Conservation (phyloP, 2,888 invertebrate species). For the Omphaloscelis lunosa region DNA sequence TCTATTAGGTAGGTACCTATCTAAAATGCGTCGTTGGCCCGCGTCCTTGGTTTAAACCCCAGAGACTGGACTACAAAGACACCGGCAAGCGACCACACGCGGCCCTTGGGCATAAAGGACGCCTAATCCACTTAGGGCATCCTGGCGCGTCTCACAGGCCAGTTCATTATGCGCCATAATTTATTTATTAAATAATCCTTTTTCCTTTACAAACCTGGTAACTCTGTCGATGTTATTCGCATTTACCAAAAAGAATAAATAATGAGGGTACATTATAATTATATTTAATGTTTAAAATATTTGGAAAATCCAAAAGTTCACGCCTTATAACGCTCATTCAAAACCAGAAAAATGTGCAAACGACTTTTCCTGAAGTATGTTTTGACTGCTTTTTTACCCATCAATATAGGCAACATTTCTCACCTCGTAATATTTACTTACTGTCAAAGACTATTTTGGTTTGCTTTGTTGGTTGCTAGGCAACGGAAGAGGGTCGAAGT, state of each 20-base stretch:
- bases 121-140: slow-evolving; percentile 64
- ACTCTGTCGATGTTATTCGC: slow-evolving; percentile 13
- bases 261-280: slow-evolving; percentile 19
- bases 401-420: too few species aligned
- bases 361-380: too few species aligned
- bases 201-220: slow-evolving; percentile 40
- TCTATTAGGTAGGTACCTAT: slow-evolving; percentile 19
- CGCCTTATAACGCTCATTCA: too few species aligned
- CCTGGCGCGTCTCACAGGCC: slow-evolving; percentile 41
- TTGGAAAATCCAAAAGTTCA: too few species aligned
- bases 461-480: too few species aligned
- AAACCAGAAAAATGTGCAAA: too few species aligned
- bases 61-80: slow-evolving; percentile 55
- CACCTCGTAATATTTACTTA: too few species aligned
- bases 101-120: slow-evolving; percentile 53
- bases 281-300: slow-evolving; percentile 11
- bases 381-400: too few species aligned
- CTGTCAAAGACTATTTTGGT: too few species aligned
- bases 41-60: slow-evolving; percentile 11
- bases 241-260: slow-evolving; percentile 21
- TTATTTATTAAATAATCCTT: slow-evolving; percentile 62
- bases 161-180: slow-evolving; percentile 65
- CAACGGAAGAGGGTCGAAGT: too few species aligned
- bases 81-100: slow-evolving; percentile 33
- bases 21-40: slow-evolving; percentile 5